A percentile compares a stretch with the other conserved stretches of the same genome.
phyloP scores from a whole-genome alignment of 1,140 invertebrate genomes.

The Teleopsis dalmanni region DNA sequence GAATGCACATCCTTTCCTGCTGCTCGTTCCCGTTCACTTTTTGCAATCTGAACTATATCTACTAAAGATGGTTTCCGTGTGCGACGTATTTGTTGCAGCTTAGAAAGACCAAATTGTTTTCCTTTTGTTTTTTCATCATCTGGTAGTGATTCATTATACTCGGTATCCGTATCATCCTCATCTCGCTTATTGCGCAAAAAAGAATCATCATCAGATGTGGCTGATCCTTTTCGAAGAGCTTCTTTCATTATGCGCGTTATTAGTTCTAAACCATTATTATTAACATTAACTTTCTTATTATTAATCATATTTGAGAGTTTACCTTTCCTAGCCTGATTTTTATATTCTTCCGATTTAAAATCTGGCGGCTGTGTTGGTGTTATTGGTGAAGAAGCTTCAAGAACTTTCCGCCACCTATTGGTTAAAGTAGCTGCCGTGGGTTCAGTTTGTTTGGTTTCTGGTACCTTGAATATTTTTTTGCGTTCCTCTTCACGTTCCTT shows the following conservation, averaged over 20 bases:
- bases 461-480: slow-evolving; percentile 86
- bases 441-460: slow-evolving; percentile 50
- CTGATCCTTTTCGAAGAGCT: slow-evolving; percentile 51
- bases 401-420: slow-evolving; percentile 42
- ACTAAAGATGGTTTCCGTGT: slow-evolving; percentile 39
- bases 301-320: neutral
- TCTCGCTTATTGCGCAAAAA: slow-evolving; percentile 28
- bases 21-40: slow-evolving; percentile 29
- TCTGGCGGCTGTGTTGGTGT: slow-evolving; percentile 37
- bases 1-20: slow-evolving; percentile 8
- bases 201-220: slow-evolving; percentile 49
- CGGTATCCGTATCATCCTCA: slow-evolving; percentile 56
- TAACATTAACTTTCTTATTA: neutral
- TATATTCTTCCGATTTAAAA: slow-evolving; percentile 40
- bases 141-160: slow-evolving; percentile 58
- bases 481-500: slow-evolving; percentile 87
- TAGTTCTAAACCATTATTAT: slow-evolving; percentile 43
- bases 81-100: slow-evolving; percentile 34
- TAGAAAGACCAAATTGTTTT: slow-evolving; percentile 29
- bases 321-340: slow-evolving; percentile 42
- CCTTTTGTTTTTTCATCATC: slow-evolving; percentile 48
- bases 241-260: slow-evolving; percentile 56
- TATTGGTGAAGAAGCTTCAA: slow-evolving; percentile 39
- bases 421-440: slow-evolving; percentile 42
- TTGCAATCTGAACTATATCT: slow-evolving; percentile 41